phyloP scores from a whole-genome alignment of 2,113 vertebrate genomes.

The Nerophis lumbriciformis region DNA sequence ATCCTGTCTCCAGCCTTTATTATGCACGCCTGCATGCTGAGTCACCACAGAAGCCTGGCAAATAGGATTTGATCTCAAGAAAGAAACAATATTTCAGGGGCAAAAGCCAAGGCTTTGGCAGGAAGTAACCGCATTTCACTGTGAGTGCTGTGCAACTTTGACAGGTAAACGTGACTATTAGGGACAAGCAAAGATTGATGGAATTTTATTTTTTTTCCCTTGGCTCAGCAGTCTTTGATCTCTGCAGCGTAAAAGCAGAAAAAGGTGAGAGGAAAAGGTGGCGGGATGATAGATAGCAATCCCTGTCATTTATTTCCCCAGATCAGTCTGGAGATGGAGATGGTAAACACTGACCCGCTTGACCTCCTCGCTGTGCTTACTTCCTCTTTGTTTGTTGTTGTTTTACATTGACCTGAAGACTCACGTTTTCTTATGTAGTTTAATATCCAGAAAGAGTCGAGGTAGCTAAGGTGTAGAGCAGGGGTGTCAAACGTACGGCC shows the following conservation, averaged over 20 bases:
- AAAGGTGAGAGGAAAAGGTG: conserved; percentile 38
- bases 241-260: conserved; percentile 47
- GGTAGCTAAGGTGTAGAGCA: no score
- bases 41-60: conserved; percentile 42
- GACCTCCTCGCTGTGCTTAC: not conserved
- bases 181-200: conserved; percentile 69
- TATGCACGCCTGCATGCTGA: conserved; percentile 31
- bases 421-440: no score
- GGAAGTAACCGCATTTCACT: conserved; percentile 56
- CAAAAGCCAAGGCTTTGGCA: conserved; percentile 62
- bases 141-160: conserved; percentile 59
- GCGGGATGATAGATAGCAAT: conserved; percentile 63
- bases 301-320: conserved; percentile 60
- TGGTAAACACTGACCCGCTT: not conserved
- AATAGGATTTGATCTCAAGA: conserved; percentile 63
- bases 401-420: not conserved
- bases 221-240: conserved; percentile 73
- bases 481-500: no score
- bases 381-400: not conserved
- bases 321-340: conserved; percentile 47
- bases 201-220: conserved; percentile 46
- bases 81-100: conserved; percentile 62
- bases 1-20: conserved; percentile 46
- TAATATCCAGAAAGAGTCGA: no score
- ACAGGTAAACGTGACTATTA: conserved; percentile 68